Evolutionary conservation across 2,113 vertebrate species (phyloP).

Genomic region (Cnemophilus loriae): DNA sequence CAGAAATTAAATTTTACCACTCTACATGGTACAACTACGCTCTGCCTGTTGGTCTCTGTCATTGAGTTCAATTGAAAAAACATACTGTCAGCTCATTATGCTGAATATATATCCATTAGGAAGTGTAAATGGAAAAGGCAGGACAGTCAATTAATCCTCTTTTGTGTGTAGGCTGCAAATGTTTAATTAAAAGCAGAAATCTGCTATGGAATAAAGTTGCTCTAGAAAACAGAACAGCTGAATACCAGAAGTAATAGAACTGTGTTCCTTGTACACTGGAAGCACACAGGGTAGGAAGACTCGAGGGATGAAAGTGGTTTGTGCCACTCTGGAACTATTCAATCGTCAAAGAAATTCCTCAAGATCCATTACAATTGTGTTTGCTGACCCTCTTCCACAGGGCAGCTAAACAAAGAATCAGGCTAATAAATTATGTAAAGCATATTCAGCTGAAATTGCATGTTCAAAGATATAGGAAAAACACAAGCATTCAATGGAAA

Average conservation of each 20-base stretch:
- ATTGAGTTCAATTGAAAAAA: neutral
- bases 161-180: neutral
- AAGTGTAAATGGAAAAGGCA: neutral
- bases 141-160: neutral
- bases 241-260: neutral
- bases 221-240: neutral
- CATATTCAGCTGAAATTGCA: neutral
- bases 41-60: neutral
- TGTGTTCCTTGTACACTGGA: neutral
- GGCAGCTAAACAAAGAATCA: slow-evolving; percentile 14
- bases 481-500: neutral
- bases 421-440: slow-evolving; percentile 7
- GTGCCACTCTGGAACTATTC: neutral
- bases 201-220: neutral
- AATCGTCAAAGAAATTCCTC: slow-evolving; percentile 10
- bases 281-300: neutral
- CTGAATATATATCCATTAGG: neutral
- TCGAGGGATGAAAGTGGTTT: neutral
- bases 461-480: neutral
- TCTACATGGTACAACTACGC: neutral
- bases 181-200: neutral
- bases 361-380: slow-evolving; percentile 5
- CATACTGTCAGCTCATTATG: neutral
- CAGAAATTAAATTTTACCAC: neutral
- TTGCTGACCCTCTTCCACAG: neutral